Evolutionary conservation across 2,797 vertebrate genomes (phyloP).

Genomic region (Poeciliopsis paucimaculata): DNA sequence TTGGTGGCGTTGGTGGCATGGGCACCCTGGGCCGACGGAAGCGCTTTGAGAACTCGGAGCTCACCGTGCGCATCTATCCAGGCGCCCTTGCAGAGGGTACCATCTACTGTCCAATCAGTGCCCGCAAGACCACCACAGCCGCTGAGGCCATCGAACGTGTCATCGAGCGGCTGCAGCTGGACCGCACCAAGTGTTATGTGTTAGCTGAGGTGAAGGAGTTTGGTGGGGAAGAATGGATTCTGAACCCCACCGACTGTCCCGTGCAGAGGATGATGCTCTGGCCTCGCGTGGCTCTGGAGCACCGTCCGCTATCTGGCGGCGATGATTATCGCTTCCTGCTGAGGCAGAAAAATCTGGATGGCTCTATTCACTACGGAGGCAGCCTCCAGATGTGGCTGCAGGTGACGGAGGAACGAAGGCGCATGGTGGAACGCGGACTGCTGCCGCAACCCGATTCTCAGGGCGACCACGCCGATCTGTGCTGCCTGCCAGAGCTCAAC

Average conservation of each 20-base stretch:
- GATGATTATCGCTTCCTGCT: conserved; percentile 98
- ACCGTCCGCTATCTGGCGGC: conserved; percentile 84
- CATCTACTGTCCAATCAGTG: conserved; percentile 95
- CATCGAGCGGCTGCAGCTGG: conserved; percentile 89
- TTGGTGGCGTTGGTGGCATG: conserved; percentile 60
- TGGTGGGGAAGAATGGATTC: conserved; percentile 98
- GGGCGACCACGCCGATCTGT: conserved; percentile 92
- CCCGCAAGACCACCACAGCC: conserved; percentile 92
- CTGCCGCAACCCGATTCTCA: conserved; percentile 91
- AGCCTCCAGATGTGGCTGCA: conserved; percentile 97
- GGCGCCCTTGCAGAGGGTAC: conserved; percentile 93
- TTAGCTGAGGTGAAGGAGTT: conserved; percentile 98
- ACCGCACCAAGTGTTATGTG: conserved; percentile 93
- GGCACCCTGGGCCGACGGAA: conserved; percentile 85
- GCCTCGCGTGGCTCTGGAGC: conserved; percentile 95
- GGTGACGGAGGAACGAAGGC: conserved; percentile 91
- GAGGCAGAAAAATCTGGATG: conserved; percentile 95
- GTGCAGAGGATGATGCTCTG: conserved; percentile 99
- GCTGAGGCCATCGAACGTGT: conserved; percentile 96
- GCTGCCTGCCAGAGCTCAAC: conserved; percentile 90
- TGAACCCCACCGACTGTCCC: conserved; percentile 95
- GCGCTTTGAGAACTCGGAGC: conserved; percentile 95
- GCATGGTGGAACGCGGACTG: conserved; percentile 93
- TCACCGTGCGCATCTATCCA: conserved; percentile 93
- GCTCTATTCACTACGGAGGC: conserved; percentile 94